A percentile compares a stretch with the other conserved stretches of the same genome.
These are phyloP conservation scores for Muscicapa adusta DNA, from an alignment of 2,113 vertebrate genomes.

Conservation along the genomic window DNA sequence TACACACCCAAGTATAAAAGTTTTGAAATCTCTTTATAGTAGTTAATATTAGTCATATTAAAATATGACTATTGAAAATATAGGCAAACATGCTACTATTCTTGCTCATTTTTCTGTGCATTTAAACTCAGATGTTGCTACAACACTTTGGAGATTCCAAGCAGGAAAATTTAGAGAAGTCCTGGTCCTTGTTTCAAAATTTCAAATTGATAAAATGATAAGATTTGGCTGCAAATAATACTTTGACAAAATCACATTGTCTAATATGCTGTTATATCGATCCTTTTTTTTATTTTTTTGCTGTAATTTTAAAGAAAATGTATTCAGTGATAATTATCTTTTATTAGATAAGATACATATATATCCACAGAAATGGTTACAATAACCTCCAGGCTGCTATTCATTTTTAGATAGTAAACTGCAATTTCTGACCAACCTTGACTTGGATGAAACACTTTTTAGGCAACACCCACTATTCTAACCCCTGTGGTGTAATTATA, in stretches of 20 bases:
- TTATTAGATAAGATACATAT: background rate
- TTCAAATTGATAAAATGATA: background rate
- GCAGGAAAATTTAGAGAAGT: background rate
- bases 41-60: background rate
- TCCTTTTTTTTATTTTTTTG: background rate
- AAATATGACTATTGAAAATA: background rate
- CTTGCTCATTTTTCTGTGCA: background rate
- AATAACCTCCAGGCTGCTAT: background rate
- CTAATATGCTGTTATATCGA: background rate
- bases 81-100: fast-evolving
- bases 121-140: background rate
- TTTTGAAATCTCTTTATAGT: fast-evolving
- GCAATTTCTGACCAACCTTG: background rate
- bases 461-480: background rate
- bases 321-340: background rate
- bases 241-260: background rate
- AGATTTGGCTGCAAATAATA: background rate
- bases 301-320: background rate
- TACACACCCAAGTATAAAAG: background rate
- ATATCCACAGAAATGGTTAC: background rate
- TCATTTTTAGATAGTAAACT: background rate
- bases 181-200: fast-evolving
- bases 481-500: background rate
- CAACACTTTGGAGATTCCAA: background rate
- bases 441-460: background rate